phyloP scores from a whole-genome alignment of 1,140 invertebrate genomes.

The Zaprionus lachaisei region DNA sequence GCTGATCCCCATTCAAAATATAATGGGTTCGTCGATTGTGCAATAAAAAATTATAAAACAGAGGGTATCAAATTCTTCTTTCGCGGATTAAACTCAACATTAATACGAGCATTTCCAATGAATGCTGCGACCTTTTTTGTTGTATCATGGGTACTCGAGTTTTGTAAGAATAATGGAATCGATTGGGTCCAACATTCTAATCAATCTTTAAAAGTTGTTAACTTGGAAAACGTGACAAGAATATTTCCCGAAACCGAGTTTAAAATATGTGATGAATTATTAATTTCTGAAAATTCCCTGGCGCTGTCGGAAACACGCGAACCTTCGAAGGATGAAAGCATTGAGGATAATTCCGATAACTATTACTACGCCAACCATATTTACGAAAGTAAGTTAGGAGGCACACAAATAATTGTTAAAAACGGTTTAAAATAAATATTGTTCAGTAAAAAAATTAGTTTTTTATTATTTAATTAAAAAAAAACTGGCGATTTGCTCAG shows the following conservation, averaged over 20 bases:
- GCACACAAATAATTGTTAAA: constrained; percentile 12
- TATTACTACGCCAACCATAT: constrained; percentile 29
- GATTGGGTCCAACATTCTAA: constrained; percentile 48
- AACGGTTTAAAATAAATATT: neutral
- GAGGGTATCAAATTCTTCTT: constrained; percentile 90
- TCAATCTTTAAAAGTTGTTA: constrained; percentile 49
- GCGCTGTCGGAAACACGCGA: constrained; percentile 2
- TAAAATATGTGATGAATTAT: constrained; percentile 48
- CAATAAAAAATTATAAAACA: constrained; percentile 87
- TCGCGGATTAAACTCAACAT: constrained; percentile 90
- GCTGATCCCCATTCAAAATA: constrained; percentile 89
- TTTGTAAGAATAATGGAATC: constrained; percentile 53
- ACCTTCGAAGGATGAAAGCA: constrained; percentile 22
- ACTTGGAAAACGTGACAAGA: constrained; percentile 50
- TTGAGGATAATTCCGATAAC: constrained; percentile 3
- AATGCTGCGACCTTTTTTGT: constrained; percentile 96
- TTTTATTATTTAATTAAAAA: no score
- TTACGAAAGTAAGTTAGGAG: constrained; percentile 21
- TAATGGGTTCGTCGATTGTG: constrained; percentile 89
- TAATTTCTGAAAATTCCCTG: constrained; percentile 48
- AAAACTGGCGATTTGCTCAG: no score
- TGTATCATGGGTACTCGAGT: constrained; percentile 89
- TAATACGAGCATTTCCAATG: constrained; percentile 95
- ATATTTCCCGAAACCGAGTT: constrained; percentile 19
- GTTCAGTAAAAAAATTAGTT: neutral